phyloP scores from a whole-genome alignment of 2,888 invertebrate genomes.

The Dicroscelio sp. region DNA sequence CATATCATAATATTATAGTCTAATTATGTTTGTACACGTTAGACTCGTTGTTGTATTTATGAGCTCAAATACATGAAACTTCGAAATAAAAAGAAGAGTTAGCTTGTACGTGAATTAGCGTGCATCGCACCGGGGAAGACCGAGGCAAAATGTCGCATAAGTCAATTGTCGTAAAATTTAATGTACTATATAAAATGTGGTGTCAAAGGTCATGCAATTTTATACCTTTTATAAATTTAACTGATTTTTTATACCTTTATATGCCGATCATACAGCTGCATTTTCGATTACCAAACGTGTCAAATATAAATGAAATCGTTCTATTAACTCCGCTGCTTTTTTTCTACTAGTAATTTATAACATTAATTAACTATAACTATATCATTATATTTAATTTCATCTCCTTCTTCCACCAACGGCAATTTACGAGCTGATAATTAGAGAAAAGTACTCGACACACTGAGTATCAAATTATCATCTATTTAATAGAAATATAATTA shows the following conservation, averaged over 20 bases:
- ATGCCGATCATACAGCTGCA: background rate
- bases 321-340: background rate
- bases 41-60: constrained; percentile 51
- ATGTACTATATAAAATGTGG: background rate
- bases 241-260: constrained; percentile 49
- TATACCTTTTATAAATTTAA: constrained; percentile 48
- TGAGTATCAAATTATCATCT: too few species aligned
- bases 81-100: constrained; percentile 26
- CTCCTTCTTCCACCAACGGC: too few species aligned
- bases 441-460: too few species aligned
- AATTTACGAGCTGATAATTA: background rate
- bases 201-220: constrained; percentile 43
- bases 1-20: constrained; percentile 63
- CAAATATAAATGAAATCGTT: background rate
- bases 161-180: constrained; percentile 23
- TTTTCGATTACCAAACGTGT: constrained; percentile 7
- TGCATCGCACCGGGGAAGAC: constrained; percentile 10
- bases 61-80: constrained; percentile 52
- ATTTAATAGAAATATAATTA: too few species aligned
- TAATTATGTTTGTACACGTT: constrained; percentile 57
- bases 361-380: background rate
- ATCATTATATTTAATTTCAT: too few species aligned
- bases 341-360: background rate
- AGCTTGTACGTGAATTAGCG: constrained; percentile 40
- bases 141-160: constrained; percentile 31